phyloP scores from a whole-genome alignment of 2,888 invertebrate species.

The Fragum fragum region DNA sequence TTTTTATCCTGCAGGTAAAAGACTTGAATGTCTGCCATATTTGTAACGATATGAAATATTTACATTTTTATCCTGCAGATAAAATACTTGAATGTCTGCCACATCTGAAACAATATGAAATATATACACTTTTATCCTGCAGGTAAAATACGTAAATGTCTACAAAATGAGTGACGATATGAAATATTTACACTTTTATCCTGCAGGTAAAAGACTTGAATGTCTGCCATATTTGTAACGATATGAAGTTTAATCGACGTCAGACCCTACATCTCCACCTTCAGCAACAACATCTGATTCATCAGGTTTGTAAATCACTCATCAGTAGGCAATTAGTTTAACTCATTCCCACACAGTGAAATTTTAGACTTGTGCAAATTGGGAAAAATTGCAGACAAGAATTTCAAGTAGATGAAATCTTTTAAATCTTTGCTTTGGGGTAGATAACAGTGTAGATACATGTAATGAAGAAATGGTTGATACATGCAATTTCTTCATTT shows the following conservation, averaged over 20 bases:
- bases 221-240: conserved; percentile 75
- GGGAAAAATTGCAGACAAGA: no score
- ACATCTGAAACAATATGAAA: background rate
- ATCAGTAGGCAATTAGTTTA: no score
- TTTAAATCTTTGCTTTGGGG: no score
- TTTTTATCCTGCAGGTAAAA: background rate
- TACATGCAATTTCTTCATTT: no score
- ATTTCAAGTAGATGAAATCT: no score
- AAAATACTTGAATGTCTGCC: background rate
- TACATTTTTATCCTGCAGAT: background rate
- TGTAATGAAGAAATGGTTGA: no score
- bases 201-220: conserved; percentile 73
- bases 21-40: background rate
- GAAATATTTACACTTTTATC: background rate
- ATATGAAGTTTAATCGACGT: conserved; percentile 73
- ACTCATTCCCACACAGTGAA: no score
- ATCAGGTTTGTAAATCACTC: conserved; percentile 67
- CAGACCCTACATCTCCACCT: conserved; percentile 76
- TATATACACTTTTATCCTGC: no score
- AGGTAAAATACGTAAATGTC: no score
- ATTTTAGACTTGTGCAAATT: no score
- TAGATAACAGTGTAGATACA: no score
- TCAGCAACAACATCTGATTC: conserved; percentile 71
- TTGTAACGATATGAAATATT: background rate
- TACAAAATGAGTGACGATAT: no score